A percentile compares a stretch with the other conserved stretches of the same genome.
Evolutionary conservation across 1,140 invertebrate genomes (phyloP).

Genomic region (Zaprionus nigranus): DNA sequence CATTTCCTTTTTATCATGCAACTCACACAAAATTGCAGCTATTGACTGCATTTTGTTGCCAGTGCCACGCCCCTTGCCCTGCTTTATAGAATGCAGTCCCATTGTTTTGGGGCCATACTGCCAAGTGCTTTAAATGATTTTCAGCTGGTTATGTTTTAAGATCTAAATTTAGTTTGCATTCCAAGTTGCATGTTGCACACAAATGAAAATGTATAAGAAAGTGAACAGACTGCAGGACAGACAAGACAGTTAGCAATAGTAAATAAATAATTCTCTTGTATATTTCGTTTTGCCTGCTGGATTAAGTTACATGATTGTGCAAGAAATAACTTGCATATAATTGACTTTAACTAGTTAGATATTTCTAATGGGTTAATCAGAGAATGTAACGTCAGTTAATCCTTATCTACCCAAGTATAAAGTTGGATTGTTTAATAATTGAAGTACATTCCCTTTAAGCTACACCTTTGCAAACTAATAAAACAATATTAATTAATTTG

Average conservation of each 20-base stretch:
- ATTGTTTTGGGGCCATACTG: slow-evolving; percentile 33
- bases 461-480: slow-evolving; percentile 6
- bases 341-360: neutral
- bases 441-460: neutral
- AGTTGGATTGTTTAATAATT: neutral
- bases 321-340: neutral
- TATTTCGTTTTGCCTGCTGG: neutral
- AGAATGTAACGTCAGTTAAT: neutral
- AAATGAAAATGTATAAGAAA: neutral
- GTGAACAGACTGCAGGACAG: neutral
- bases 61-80: slow-evolving; percentile 28
- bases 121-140: slow-evolving; percentile 62
- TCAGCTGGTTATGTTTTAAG: slow-evolving; percentile 16
- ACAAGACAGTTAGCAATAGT: neutral
- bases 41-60: slow-evolving; percentile 45
- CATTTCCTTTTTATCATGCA: slow-evolving; percentile 2
- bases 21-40: slow-evolving; percentile 51
- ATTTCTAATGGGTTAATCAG: neutral
- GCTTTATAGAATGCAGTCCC: neutral
- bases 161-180: neutral
- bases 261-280: slow-evolving; percentile 14
- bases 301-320: neutral
- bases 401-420: no score
- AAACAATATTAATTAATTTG: slow-evolving; percentile 19
- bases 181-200: neutral